phyloP scores from a whole-genome alignment of 2,113 vertebrate species.

The Urocitellus parryii region DNA sequence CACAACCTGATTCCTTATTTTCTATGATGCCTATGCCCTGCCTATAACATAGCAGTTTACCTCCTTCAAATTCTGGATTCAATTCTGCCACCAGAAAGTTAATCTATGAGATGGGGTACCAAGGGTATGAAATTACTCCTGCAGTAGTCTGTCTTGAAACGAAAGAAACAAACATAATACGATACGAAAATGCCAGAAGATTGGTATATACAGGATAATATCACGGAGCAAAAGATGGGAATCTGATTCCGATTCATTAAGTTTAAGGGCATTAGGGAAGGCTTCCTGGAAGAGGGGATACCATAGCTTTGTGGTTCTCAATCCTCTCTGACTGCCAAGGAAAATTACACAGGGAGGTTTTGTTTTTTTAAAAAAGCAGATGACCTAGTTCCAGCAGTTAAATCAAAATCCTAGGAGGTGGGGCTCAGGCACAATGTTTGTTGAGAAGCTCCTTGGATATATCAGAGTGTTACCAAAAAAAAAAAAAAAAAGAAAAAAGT shows the following conservation, averaged over 20 bases:
- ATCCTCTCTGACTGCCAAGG: not conserved
- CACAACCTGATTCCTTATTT: not conserved
- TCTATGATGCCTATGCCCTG: not conserved
- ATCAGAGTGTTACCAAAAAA: no score
- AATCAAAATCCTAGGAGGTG: not conserved
- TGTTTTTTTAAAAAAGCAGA: not conserved
- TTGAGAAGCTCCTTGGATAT: no score
- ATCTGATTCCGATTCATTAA: not conserved
- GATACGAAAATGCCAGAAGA: not conserved
- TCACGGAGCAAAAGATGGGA: no score
- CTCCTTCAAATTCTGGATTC: not conserved
- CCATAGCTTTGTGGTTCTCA: not conserved
- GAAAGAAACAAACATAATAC: not conserved
- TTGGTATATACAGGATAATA: not conserved
- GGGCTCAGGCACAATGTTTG: accelerated
- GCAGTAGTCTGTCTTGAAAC: not conserved
- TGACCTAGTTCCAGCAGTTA: not conserved
- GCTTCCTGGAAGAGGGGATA: not conserved
- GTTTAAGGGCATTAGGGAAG: not conserved
- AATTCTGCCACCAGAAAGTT: not conserved
- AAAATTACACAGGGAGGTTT: not conserved
- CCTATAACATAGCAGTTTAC: not conserved
- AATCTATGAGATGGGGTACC: not conserved
- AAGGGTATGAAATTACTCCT: not conserved
- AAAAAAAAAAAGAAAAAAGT: not conserved